Evolutionary conservation across 2,888 invertebrate species (phyloP).

Genomic region (Chydorus sphaericus): DNA sequence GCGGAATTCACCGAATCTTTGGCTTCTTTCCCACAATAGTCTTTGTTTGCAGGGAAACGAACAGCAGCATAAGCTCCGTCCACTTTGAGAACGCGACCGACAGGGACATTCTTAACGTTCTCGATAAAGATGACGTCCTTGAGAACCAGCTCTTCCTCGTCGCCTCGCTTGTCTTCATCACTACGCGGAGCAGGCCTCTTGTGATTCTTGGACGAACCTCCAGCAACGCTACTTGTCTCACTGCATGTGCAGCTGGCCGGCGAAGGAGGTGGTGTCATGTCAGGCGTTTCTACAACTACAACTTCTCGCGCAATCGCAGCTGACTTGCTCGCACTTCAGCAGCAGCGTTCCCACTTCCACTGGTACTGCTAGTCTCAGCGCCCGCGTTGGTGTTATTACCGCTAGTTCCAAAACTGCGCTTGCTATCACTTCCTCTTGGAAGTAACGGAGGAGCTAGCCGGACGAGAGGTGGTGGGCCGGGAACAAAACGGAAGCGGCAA

Average conservation of each 20-base stretch:
- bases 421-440: conserved; percentile 6
- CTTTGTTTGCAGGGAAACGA: conserved; percentile 55
- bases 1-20: conserved; percentile 4
- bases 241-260: conserved; percentile 96
- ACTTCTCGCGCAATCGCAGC: conserved; percentile 42
- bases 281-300: conserved; percentile 71
- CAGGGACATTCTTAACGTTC: conserved; percentile 83
- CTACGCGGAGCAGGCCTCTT: conserved; percentile 67
- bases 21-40: conserved; percentile 10
- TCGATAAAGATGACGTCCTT: conserved; percentile 96
- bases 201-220: conserved; percentile 29
- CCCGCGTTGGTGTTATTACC: too few relatives aligned
- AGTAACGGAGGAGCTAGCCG: conserved; percentile 16
- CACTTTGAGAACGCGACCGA: conserved; percentile 75
- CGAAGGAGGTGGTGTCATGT: conserved; percentile 96
- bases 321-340: conserved; percentile 13
- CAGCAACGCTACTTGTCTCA: conserved; percentile 58
- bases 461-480: conserved; percentile 10
- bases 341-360: conserved; percentile 9
- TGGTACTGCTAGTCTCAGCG: conserved; percentile 31
- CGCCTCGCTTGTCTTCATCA: conserved; percentile 51
- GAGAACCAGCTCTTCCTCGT: conserved; percentile 91
- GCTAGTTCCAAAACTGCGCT: conserved; percentile 3
- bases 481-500: conserved; percentile 51
- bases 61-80: conserved; percentile 94